A percentile compares a stretch with the other conserved stretches of the same genome.
Evolutionary conservation across 2,113 vertebrate genomes (phyloP).

Genomic region (Archilochus colubris): DNA sequence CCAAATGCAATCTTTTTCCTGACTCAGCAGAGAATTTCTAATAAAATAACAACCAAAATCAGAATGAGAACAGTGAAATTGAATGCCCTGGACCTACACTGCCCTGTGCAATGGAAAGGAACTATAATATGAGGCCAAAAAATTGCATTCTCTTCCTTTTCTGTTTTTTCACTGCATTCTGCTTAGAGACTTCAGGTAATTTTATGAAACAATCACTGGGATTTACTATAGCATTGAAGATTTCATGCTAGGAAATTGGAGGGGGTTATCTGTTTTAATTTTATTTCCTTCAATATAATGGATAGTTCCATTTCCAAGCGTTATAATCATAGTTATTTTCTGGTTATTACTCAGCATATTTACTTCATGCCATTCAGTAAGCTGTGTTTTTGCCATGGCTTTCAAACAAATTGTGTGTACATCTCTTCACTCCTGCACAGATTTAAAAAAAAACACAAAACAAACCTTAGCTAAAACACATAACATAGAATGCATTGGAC

Average conservation of each 20-base stretch:
- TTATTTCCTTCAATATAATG: background rate
- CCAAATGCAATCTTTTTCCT: background rate
- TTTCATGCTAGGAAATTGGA: background rate
- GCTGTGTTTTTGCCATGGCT: background rate
- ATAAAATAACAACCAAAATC: background rate
- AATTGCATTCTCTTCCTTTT: background rate
- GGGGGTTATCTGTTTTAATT: conserved; percentile 2
- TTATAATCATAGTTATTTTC: conserved; percentile 32
- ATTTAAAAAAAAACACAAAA: background rate
- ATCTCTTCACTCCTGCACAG: background rate
- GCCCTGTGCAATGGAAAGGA: background rate
- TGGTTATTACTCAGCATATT: conserved; percentile 33
- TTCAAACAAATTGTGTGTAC: background rate
- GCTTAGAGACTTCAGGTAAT: background rate
- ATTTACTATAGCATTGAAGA: conserved; percentile 5
- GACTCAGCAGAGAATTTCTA: background rate
- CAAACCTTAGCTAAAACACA: background rate
- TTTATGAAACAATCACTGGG: background rate
- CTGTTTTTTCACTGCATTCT: background rate
- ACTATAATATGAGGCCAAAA: background rate
- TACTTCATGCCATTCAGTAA: background rate
- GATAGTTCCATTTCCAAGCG: conserved; percentile 49
- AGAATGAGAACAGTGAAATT: background rate
- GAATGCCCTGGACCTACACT: background rate
- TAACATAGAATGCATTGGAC: background rate